Evolutionary conservation across 2,888 invertebrate genomes (phyloP).

Genomic region (Aleiodes leptofemur): DNA sequence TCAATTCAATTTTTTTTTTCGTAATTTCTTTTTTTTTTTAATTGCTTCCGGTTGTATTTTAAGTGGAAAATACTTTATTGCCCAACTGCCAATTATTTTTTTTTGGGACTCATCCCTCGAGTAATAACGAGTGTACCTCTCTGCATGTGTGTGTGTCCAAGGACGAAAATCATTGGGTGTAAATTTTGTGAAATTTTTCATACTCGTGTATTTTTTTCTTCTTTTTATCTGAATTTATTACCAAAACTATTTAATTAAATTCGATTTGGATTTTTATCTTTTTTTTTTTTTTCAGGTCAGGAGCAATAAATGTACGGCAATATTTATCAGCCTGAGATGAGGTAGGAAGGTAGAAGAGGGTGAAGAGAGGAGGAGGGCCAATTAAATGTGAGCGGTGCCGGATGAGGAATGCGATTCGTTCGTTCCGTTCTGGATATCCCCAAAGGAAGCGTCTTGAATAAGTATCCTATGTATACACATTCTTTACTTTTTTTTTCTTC

Average conservation of each 20-base stretch:
- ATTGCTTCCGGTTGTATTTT: neutral
- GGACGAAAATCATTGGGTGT: constrained; percentile 36
- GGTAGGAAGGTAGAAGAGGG: neutral
- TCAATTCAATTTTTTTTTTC: constrained; percentile 21
- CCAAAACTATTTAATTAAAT: constrained; percentile 26
- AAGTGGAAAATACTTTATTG: neutral
- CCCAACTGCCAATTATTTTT: constrained; percentile 7
- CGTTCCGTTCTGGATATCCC: constrained; percentile 73
- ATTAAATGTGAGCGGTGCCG: constrained; percentile 45
- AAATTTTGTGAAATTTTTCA: constrained; percentile 17
- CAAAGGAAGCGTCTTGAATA: constrained; percentile 16
- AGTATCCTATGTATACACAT: constrained; percentile 13
- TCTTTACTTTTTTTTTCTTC: constrained; percentile 32
- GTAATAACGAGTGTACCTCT: neutral
- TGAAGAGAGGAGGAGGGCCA: constrained; percentile 20
- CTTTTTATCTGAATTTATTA: neutral
- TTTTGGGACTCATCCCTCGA: constrained; percentile 1
- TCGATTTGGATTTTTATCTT: constrained; percentile 25
- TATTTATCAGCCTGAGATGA: constrained; percentile 42
- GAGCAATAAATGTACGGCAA: constrained; percentile 43
- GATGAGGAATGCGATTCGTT: constrained; percentile 62
- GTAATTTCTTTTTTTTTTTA: constrained; percentile 1
- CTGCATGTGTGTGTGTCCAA: neutral
- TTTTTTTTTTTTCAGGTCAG: constrained; percentile 41
- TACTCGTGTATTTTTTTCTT: neutral